A percentile compares a stretch with the other conserved stretches of the same genome.
These are phyloP conservation scores for Coelinius sp. DNA, from an alignment of 2,888 invertebrate genomes.

Conservation along the genomic window DNA sequence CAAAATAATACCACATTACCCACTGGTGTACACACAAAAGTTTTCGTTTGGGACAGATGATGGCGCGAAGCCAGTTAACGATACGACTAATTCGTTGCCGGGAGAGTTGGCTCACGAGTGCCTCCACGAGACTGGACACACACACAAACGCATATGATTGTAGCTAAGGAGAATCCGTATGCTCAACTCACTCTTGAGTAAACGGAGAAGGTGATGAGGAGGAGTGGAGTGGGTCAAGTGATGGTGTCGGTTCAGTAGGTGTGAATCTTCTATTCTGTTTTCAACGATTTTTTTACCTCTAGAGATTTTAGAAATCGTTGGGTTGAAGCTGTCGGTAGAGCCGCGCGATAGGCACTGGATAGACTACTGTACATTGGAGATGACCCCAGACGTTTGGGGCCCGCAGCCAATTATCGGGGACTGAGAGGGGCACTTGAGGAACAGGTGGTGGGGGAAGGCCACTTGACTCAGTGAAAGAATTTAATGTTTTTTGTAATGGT, in stretches of 20 bases:
- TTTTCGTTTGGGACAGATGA: conserved; percentile 37
- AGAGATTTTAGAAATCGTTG: neutral
- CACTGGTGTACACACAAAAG: conserved; percentile 13
- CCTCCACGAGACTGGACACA: conserved; percentile 7
- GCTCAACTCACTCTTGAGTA: conserved; percentile 4
- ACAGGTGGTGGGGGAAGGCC: conserved; percentile 13
- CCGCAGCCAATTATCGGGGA: conserved; percentile 52
- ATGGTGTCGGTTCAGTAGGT: neutral
- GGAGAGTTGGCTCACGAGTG: neutral
- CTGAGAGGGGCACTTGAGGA: conserved; percentile 18
- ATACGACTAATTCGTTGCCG: conserved; percentile 64
- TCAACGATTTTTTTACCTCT: neutral
- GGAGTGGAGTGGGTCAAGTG: neutral
- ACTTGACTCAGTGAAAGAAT: conserved; percentile 13
- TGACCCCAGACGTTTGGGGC: conserved; percentile 62
- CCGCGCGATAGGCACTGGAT: conserved; percentile 9
- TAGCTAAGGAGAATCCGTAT: conserved; percentile 20
- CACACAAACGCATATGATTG: conserved; percentile 14
- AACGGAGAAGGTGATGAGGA: conserved; percentile 26
- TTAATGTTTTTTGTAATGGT: conserved; percentile 6
- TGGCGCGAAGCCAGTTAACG: conserved; percentile 61
- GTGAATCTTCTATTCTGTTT: neutral
- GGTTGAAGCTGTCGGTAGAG: neutral
- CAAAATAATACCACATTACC: conserved; percentile 22
- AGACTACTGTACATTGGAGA: conserved; percentile 52